Percentiles rank a stretch among this genome's conserved stretches.
Evolutionary conservation across 2,888 invertebrate genomes (phyloP).

Genomic region (Drosophila parthenogenetica): DNA sequence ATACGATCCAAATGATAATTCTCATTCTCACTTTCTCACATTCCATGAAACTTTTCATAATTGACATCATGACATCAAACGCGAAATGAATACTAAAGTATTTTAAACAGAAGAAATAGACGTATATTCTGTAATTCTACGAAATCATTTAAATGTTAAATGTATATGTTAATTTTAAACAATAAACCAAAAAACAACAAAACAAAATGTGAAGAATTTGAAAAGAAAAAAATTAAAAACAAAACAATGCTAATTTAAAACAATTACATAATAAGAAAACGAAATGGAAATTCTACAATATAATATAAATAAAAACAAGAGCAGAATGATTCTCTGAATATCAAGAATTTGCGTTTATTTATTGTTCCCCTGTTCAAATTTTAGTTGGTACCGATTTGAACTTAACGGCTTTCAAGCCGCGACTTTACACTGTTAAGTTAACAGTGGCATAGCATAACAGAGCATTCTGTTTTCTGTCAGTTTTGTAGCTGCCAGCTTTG

Average conservation of each 20-base stretch:
- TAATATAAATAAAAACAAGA: slow-evolving; percentile 63
- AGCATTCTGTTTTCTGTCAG: neutral
- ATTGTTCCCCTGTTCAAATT: neutral
- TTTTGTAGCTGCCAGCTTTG: slow-evolving; percentile 31
- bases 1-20: slow-evolving; percentile 1
- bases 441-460: neutral
- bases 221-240: slow-evolving; percentile 21
- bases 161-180: slow-evolving; percentile 81
- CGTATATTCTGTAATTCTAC: slow-evolving; percentile 47
- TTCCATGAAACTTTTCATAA: slow-evolving; percentile 35
- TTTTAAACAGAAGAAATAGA: slow-evolving; percentile 46
- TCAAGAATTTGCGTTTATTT: slow-evolving; percentile 2
- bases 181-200: slow-evolving; percentile 52
- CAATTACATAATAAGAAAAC: slow-evolving; percentile 64
- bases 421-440: no score
- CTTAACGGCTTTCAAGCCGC: neutral
- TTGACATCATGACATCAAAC: slow-evolving; percentile 11
- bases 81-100: slow-evolving; percentile 43
- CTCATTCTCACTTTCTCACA: slow-evolving; percentile 23
- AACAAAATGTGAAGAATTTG: slow-evolving; percentile 49
- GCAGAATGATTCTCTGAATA: slow-evolving; percentile 67
- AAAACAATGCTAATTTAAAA: slow-evolving; percentile 53
- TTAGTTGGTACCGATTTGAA: neutral
- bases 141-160: slow-evolving; percentile 78
- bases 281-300: slow-evolving; percentile 74